Evolutionary conservation across 92 coral and sea anemone genomes (phyloP).

Genomic region (Plumapathes pennacea): DNA sequence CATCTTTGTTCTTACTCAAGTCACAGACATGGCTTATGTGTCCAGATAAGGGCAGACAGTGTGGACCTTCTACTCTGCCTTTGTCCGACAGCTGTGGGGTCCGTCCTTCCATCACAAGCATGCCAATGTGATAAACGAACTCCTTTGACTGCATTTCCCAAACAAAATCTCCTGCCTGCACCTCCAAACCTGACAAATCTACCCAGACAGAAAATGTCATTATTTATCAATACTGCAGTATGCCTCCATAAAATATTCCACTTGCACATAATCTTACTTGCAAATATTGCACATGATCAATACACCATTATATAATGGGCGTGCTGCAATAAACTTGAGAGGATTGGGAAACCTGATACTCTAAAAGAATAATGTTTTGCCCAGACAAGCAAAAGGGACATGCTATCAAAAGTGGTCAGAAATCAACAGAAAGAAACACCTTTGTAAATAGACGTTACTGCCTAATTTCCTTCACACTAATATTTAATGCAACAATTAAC

Average conservation of each 20-base stretch:
- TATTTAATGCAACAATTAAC: too few species aligned
- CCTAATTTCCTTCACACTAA: too few species aligned
- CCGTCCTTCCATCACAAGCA: constrained; percentile 91
- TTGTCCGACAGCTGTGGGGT: constrained; percentile 70
- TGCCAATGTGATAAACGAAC: constrained; percentile 83
- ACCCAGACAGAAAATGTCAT: not conserved
- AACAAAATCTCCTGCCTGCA: constrained; percentile 64
- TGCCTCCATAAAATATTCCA: not conserved
- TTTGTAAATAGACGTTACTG: too few species aligned
- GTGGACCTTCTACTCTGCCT: constrained; percentile 79
- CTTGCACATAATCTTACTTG: too few species aligned
- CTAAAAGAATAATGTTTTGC: too few species aligned
- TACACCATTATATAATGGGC: too few species aligned
- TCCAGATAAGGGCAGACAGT: constrained; percentile 50
- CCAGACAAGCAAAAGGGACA: too few species aligned
- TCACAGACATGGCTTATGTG: constrained; percentile 53
- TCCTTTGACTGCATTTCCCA: constrained; percentile 86
- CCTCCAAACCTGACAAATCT: constrained; percentile 10
- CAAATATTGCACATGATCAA: too few species aligned
- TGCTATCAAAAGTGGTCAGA: too few species aligned
- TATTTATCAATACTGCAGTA: not conserved
- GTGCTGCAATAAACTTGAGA: too few species aligned
- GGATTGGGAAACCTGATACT: too few species aligned
- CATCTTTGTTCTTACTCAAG: constrained; percentile 3
- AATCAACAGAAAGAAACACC: too few species aligned